phyloP scores from a whole-genome alignment of 2,888 invertebrate genomes.

The Mythimna pallens region DNA sequence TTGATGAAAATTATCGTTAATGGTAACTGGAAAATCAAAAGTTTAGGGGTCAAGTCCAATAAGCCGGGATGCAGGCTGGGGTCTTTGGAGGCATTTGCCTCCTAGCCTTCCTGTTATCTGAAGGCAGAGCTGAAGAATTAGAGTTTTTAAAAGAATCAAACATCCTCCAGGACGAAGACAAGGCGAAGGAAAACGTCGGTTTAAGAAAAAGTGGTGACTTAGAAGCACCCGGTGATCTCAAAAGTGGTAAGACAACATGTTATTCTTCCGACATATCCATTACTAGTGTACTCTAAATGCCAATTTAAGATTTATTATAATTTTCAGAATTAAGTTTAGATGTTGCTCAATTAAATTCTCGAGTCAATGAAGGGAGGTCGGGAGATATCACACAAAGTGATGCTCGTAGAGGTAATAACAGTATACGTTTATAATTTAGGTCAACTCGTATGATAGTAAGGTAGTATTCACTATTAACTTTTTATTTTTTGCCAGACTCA shows the following conservation, averaged over 20 bases:
- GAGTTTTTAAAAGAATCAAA: constrained; percentile 37
- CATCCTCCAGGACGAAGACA: constrained; percentile 11
- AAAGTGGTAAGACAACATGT: constrained; percentile 56
- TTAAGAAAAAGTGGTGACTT: constrained; percentile 23
- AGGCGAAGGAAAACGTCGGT: constrained; percentile 14
- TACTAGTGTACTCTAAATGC: neutral
- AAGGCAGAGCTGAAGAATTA: constrained; percentile 56
- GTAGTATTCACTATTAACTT: neutral
- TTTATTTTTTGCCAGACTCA: constrained; percentile 22
- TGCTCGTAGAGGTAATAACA: constrained; percentile 38
- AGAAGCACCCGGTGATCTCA: constrained; percentile 62
- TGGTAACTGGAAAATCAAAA: constrained; percentile 17
- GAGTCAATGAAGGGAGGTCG: constrained; percentile 43
- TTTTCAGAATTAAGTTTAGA: constrained; percentile 48
- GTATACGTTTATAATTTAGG: neutral
- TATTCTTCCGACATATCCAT: neutral
- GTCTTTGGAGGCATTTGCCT: constrained; percentile 64
- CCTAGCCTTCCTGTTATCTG: constrained; percentile 64
- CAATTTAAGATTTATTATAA: neutral
- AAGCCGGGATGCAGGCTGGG: constrained; percentile 63
- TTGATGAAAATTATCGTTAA: constrained; percentile 34
- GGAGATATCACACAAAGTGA: constrained; percentile 43
- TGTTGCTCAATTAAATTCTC: constrained; percentile 30
- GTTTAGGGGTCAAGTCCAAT: constrained; percentile 25
- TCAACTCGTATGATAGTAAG: too few relatives aligned